Percentiles rank a stretch among this genome's conserved stretches.
Conservation (phyloP, 2,113 vertebrate species). For the Neofelis nebulosa region DNA sequence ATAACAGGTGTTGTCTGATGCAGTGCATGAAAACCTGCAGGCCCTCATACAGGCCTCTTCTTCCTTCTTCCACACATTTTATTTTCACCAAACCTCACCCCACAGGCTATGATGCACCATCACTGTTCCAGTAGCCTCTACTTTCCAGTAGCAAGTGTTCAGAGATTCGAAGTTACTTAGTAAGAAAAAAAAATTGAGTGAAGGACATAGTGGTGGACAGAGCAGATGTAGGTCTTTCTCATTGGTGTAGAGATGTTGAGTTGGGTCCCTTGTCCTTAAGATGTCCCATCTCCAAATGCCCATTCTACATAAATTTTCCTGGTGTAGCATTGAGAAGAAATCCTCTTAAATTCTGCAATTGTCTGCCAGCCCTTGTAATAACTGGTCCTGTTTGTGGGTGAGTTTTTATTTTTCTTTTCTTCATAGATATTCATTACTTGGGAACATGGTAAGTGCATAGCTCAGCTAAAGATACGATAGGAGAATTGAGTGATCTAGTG, state of each 20-base stretch:
- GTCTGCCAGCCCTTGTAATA: background rate
- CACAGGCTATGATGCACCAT: background rate
- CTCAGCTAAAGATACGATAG: background rate
- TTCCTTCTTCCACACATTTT: background rate
- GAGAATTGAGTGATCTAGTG: rapidly evolving
- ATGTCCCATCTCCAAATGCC: background rate
- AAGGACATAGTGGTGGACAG: background rate
- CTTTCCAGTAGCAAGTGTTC: background rate
- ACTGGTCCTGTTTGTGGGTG: background rate
- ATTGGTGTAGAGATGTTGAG: background rate
- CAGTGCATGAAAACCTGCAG: background rate
- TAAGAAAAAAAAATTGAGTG: background rate
- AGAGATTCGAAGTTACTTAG: background rate
- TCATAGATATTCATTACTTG: background rate
- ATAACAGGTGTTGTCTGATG: background rate
- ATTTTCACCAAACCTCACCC: background rate
- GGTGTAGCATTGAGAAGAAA: background rate
- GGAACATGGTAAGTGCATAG: background rate
- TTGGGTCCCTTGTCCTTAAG: background rate
- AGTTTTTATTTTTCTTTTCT: background rate
- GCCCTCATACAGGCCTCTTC: background rate
- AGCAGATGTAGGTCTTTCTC: too few relatives aligned
- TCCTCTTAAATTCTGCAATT: background rate
- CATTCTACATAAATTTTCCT: background rate
- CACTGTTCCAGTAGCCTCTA: too few relatives aligned